Base-by-base conservation (phyloP, 1,140 invertebrate genomes). In the Geopemphigus sp. region DNA sequence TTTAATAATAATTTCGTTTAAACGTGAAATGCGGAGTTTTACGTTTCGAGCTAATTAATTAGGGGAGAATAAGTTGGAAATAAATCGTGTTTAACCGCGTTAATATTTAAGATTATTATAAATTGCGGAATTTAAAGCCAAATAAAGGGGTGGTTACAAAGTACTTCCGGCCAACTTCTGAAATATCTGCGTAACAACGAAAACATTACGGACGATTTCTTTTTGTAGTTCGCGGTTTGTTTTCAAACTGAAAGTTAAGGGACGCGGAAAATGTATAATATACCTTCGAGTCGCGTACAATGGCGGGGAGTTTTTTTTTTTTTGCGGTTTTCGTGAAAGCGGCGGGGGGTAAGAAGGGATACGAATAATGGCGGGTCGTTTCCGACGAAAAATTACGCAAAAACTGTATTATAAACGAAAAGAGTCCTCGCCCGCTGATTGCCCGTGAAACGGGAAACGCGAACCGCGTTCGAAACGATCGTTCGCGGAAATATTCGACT, bases 391-490 rank as follows among this genome's bases (percentile, higher is more conserved):
- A 73, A 73, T 73, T 26, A 73, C 70, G 53, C 56, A 26, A 19
- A 19, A 29, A 54, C 32, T 56, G n/a, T 72, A 56, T 73, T 26
- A 54, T 73, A 54, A 73, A 73, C n/a, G 26, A 56, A 73, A 73
- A 56, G 50, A 26, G 47, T 32, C 22, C n/a, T n/a, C n/a, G n/a
- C n/a, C n/a, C 50, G 19, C n/a, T 50, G 70, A 32, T 53, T 73
- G 54, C 50, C 19, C 54, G 39, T 73, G 56, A 29, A 73, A 73
- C 26, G 39, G 12, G 54, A 29, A 56, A 74, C 39, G 26, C 53
- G 22, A 39, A 66, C 63, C 54, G 53, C 53, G 57, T 74, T 74
- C 39, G 39, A 74, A 74, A 74, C 72, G 53, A 57, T 57, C 39
- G 32, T 45, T 57, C 57, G 57, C 56, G 72, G 53, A 57, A 57